These are phyloP conservation scores for Nerophis ophidion DNA, from an alignment of 2,113 vertebrate genomes.

Conservation along the genomic window DNA sequence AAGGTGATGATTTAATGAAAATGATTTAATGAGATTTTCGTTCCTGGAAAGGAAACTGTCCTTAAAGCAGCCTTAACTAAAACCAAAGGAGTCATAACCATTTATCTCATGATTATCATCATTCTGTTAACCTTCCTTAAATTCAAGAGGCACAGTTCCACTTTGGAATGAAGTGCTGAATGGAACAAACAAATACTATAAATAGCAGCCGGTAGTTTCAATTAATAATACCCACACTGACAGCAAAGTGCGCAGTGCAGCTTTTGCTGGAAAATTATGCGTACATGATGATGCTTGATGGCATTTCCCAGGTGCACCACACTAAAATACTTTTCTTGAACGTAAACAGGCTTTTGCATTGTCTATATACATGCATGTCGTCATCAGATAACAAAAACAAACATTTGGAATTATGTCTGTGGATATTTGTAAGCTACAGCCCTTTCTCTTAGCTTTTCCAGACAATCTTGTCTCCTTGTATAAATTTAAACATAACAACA, in stretches of 20 bases:
- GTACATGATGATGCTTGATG: neutral
- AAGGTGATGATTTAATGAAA: slow-evolving; percentile 26
- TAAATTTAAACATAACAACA: too few species aligned
- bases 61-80: neutral
- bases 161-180: slow-evolving; percentile 24
- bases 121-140: neutral
- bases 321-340: slow-evolving; percentile 1
- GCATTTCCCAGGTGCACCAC: neutral
- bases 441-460: too few species aligned
- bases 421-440: too few species aligned
- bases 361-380: neutral
- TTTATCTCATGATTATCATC: neutral
- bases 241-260: slow-evolving; percentile 18
- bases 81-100: neutral
- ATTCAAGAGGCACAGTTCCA: slow-evolving; percentile 12
- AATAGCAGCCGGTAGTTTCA: slow-evolving; percentile 47
- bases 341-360: neutral
- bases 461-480: too few species aligned
- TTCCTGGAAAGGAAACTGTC: slow-evolving; percentile 22
- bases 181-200: slow-evolving; percentile 51
- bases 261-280: slow-evolving; percentile 12
- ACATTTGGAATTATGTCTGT: too few species aligned
- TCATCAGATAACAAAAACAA: neutral
- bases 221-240: slow-evolving; percentile 44
- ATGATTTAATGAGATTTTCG: slow-evolving; percentile 28